phyloP scores from a whole-genome alignment of 2,888 invertebrate species.

The Eledona agricola region DNA sequence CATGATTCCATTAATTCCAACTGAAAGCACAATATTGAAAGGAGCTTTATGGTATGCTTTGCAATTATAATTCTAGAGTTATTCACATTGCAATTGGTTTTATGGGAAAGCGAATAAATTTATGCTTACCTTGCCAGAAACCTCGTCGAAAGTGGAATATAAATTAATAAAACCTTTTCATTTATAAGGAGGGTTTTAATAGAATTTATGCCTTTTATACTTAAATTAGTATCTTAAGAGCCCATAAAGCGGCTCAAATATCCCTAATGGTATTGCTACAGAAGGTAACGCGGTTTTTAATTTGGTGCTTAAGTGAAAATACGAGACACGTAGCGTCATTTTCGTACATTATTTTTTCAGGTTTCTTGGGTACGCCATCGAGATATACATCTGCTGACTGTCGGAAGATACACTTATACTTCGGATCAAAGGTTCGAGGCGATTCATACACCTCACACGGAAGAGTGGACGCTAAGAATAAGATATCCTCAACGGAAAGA shows the following conservation, averaged over 20 bases:
- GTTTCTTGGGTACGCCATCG: conserved; percentile 82
- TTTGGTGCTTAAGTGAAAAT: conserved; percentile 9
- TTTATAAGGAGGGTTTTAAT: background rate
- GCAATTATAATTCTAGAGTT: conserved; percentile 14
- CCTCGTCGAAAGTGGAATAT: too few species aligned
- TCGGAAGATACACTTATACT: conserved; percentile 81
- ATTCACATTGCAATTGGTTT: conserved; percentile 16
- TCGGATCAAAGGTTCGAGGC: conserved; percentile 87
- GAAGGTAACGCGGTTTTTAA: conserved; percentile 20
- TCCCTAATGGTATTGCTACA: conserved; percentile 6
- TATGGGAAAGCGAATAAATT: too few species aligned
- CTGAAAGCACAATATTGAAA: conserved; percentile 20
- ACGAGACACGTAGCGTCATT: conserved; percentile 1
- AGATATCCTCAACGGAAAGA: conserved; percentile 78
- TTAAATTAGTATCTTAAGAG: conserved; percentile 3
- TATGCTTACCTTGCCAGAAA: too few species aligned
- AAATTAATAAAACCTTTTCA: background rate
- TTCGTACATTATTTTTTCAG: conserved; percentile 60
- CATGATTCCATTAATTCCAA: conserved; percentile 23
- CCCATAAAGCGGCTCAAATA: conserved; percentile 10
- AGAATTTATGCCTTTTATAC: background rate
- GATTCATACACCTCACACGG: conserved; percentile 84
- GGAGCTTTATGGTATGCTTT: conserved; percentile 14
- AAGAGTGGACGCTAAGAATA: conserved; percentile 86
- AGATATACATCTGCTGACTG: conserved; percentile 78